These are phyloP conservation scores for Laterallus jamaicensis DNA, from an alignment of 2,113 vertebrate species.

Conservation along the genomic window DNA sequence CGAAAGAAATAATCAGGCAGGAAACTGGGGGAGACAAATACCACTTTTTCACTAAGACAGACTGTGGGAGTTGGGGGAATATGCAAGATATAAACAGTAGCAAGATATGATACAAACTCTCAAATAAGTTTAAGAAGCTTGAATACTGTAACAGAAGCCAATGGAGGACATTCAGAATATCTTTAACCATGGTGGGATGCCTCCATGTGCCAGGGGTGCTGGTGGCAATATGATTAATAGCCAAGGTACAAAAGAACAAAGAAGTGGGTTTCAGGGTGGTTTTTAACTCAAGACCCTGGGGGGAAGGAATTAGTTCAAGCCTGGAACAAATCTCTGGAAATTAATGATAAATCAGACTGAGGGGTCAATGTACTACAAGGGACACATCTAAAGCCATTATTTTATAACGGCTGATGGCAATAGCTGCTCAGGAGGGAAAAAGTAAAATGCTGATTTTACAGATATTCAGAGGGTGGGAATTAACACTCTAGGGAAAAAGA, in stretches of 20 bases:
- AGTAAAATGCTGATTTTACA: constrained; percentile 73
- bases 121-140: neutral
- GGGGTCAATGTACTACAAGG: constrained; percentile 62
- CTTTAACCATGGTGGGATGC: neutral
- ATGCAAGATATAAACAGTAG: neutral
- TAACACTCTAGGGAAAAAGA: constrained; percentile 66
- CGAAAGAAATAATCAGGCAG: neutral
- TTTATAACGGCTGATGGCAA: constrained; percentile 68
- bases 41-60: neutral
- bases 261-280: constrained; percentile 25
- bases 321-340: constrained; percentile 68
- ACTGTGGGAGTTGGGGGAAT: neutral
- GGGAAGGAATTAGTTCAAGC: constrained; percentile 56
- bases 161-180: neutral
- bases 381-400: constrained; percentile 71
- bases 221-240: constrained; percentile 33
- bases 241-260: constrained; percentile 27
- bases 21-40: neutral
- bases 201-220: neutral
- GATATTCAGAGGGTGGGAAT: constrained; percentile 37
- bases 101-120: neutral
- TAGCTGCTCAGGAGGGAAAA: constrained; percentile 26
- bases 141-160: neutral
- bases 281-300: constrained; percentile 50
- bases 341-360: constrained; percentile 72